Evolutionary conservation across 1,140 invertebrate species (phyloP), one percentile per base, ranked within the genome.

Genomic region (Zaprionus davidi): DNA sequence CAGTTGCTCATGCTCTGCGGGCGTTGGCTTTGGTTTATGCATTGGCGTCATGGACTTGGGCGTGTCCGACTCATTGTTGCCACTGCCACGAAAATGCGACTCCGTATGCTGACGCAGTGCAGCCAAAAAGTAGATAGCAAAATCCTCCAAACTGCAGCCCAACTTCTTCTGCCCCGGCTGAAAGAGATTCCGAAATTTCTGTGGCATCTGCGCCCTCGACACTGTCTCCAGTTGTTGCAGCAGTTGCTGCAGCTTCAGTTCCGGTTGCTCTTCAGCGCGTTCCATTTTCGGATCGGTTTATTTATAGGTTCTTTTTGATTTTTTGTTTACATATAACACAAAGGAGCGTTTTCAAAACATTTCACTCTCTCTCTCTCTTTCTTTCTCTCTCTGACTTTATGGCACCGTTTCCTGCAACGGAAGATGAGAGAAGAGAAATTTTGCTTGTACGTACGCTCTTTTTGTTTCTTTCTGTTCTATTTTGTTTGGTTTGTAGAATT

Each of bases 371-470:
- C 57, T n/a, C 20, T 77, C 63, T 59, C n/a, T 46, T 64, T 78
- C 62, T 62, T 49, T 78, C 69, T 77, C 28, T 71, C 66, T 77
- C 34, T 66, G 49, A 34, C 20, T 77, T 67, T 53, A 5, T 7
- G 76, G 41, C 73, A 70, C 56, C 72, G 56, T 64, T 85, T 78
- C 84, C 84, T 88, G 85, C 58, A 90, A 90, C 86, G 82, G 86
- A 90, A 90, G 76, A 90, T 88, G 85, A 82, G 86, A 88, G 81
- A 85, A 85, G 79, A 84, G 68, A 88, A 88, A 85, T 75, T 83
- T 90, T 81, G 82, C 84, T 85, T 85, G 82, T 84, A 84, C 81
- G 81, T 84, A 84, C 81, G 81, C 69, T 90, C 74, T 76, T 71
- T 80, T 82, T 74, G 31, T 51, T n/a, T 72, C 59, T 64, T 73